A percentile compares a stretch with the other conserved stretches of the same genome.
Conservation (phyloP, 2,888 invertebrate genomes). For the Monopis laevigella region DNA sequence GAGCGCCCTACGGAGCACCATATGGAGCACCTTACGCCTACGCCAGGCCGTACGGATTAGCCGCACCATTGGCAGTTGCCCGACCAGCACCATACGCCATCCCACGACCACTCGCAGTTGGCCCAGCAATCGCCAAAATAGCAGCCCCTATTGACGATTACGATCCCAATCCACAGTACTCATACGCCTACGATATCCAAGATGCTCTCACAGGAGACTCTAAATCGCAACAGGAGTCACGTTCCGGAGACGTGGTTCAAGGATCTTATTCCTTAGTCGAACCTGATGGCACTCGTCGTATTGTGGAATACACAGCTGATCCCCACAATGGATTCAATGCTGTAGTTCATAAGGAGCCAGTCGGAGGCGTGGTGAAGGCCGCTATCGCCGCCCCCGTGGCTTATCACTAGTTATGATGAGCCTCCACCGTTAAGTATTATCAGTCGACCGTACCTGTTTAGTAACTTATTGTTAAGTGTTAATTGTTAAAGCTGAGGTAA, state of each 20-base stretch:
- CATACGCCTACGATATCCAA: slow-evolving; percentile 75
- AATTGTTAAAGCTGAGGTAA: slow-evolving; percentile 53
- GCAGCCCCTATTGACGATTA: slow-evolving; percentile 61
- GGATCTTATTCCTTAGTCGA: slow-evolving; percentile 72
- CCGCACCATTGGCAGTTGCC: slow-evolving; percentile 27
- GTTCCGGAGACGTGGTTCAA: slow-evolving; percentile 72
- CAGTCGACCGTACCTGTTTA: slow-evolving; percentile 13
- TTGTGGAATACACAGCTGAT: slow-evolving; percentile 73
- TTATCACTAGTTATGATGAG: slow-evolving; percentile 19
- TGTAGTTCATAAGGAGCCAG: slow-evolving; percentile 70
- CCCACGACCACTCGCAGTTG: slow-evolving; percentile 36
- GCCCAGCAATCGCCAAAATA: slow-evolving; percentile 43
- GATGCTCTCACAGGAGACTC: slow-evolving; percentile 71
- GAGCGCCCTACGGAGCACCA: slow-evolving; percentile 28
- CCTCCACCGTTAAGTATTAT: slow-evolving; percentile 27
- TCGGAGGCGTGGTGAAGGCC: slow-evolving; percentile 52
- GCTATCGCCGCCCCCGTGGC: slow-evolving; percentile 41
- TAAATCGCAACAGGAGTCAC: slow-evolving; percentile 58
- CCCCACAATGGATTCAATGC: slow-evolving; percentile 75
- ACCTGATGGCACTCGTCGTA: slow-evolving; percentile 70
- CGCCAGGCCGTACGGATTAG: slow-evolving; percentile 31
- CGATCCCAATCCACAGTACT: slow-evolving; percentile 73
- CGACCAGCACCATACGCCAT: slow-evolving; percentile 19
- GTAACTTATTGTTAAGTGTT: slow-evolving; percentile 34
- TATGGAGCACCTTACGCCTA: slow-evolving; percentile 25